Conservation (phyloP, 2,113 vertebrate species). For the Hepsetus odoe region DNA sequence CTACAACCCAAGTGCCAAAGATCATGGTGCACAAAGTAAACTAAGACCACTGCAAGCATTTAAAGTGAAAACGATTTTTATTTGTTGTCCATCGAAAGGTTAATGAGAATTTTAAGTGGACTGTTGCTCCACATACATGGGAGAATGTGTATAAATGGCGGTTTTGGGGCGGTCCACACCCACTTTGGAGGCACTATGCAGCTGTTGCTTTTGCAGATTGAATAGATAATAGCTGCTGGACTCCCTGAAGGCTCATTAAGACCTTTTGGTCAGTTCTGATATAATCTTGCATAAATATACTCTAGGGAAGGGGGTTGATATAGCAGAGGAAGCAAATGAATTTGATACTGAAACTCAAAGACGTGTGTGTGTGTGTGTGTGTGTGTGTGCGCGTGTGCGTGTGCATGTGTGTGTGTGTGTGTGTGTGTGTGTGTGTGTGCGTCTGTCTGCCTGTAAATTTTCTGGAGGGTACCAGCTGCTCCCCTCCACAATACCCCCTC, state of each 20-base stretch:
- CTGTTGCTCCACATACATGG: not conserved
- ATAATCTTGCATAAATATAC: conserved; percentile 73
- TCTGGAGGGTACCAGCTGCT: conserved; percentile 72
- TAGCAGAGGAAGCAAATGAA: conserved; percentile 58
- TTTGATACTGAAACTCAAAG: conserved; percentile 55
- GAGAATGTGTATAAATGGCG: conserved; percentile 7
- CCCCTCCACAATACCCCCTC: conserved; percentile 33
- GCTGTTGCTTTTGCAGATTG: conserved; percentile 68
- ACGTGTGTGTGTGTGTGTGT: conserved; percentile 37
- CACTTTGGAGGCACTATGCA: conserved; percentile 51
- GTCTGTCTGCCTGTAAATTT: conserved; percentile 19
- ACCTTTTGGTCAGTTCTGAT: conserved; percentile 70
- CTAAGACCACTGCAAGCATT: not conserved
- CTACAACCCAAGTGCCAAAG: not conserved
- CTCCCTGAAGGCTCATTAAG: conserved; percentile 72
- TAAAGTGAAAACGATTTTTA: not conserved
- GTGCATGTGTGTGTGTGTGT: conserved; percentile 28
- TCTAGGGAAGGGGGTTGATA: conserved; percentile 61
- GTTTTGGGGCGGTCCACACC: conserved; percentile 13
- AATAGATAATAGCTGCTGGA: conserved; percentile 67
- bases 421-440: conserved; percentile 9
- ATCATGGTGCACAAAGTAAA: not conserved
- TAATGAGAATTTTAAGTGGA: conserved; percentile 4
- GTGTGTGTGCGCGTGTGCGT: not conserved
- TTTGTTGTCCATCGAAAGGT: conserved; percentile 9